Conservation (phyloP, 2,797 vertebrate genomes). For the Lagodon rhomboides region DNA sequence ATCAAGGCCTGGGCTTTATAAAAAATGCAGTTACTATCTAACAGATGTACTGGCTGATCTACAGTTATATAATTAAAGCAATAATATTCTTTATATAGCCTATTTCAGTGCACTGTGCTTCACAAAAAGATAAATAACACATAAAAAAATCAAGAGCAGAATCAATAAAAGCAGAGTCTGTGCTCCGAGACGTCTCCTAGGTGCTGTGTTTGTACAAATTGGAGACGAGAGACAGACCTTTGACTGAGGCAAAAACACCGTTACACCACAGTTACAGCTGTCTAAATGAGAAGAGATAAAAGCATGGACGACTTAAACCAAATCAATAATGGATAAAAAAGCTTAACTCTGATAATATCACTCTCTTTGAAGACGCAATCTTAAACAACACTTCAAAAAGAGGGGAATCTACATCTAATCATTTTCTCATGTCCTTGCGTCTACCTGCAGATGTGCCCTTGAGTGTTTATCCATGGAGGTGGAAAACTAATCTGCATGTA, state of each 20-base stretch:
- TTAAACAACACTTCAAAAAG: constrained; percentile 1
- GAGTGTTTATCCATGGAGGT: not conserved
- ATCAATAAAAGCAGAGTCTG: constrained; percentile 59
- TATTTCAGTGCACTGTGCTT: constrained; percentile 8
- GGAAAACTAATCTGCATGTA: constrained; percentile 8
- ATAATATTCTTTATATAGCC: constrained; percentile 11
- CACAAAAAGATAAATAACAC: constrained; percentile 13
- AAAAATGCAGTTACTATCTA: constrained; percentile 19
- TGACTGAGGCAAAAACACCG: constrained; percentile 27
- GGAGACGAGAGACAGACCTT: constrained; percentile 41
- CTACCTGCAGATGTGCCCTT: not conserved
- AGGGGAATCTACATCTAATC: not conserved
- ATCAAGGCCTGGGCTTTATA: constrained; percentile 11
- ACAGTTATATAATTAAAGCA: constrained; percentile 33
- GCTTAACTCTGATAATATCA: constrained; percentile 13
- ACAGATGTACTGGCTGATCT: constrained; percentile 24
- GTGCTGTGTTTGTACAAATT: constrained; percentile 60
- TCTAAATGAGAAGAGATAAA: constrained; percentile 31
- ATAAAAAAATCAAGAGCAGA: constrained; percentile 31
- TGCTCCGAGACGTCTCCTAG: constrained; percentile 41
- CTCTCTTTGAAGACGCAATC: constrained; percentile 1
- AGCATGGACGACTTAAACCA: constrained; percentile 26
- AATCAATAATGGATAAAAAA: constrained; percentile 44
- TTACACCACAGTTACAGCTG: not conserved
- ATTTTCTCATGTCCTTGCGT: not conserved